Percentiles rank a stretch among this genome's conserved stretches.
Evolutionary conservation across 2,888 invertebrate species (phyloP).

Genomic region (Folsomia manolachei): DNA sequence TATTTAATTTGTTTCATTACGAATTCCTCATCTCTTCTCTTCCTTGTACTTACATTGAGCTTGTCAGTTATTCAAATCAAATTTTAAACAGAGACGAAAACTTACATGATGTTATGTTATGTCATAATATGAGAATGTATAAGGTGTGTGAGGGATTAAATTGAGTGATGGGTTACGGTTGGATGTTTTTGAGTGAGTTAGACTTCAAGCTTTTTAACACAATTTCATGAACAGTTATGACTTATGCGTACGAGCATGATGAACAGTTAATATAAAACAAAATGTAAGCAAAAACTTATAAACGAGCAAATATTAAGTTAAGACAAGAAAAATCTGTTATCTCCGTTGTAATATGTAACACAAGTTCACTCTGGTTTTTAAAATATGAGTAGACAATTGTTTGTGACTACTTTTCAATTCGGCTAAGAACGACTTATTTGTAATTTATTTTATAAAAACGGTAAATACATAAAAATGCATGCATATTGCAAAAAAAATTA

Average conservation of each 20-base stretch:
- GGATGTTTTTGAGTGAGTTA: neutral
- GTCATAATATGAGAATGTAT: too few species aligned
- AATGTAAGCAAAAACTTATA: neutral
- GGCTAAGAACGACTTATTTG: too few species aligned
- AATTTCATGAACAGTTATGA: slow-evolving; percentile 10
- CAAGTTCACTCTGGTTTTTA: too few species aligned
- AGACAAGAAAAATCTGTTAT: too few species aligned
- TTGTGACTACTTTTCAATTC: too few species aligned
- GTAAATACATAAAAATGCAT: too few species aligned
- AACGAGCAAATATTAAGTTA: neutral
- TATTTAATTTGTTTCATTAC: slow-evolving; percentile 3
- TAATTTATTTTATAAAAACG: too few species aligned
- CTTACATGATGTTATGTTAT: too few species aligned
- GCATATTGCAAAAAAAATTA: slow-evolving; percentile 21
- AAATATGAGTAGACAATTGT: too few species aligned
- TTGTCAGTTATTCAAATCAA: neutral
- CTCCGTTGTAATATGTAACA: too few species aligned
- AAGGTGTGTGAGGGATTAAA: too few species aligned
- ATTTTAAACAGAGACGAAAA: neutral
- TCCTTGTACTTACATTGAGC: neutral
- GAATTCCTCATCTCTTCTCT: neutral
- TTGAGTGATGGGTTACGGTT: too few species aligned
- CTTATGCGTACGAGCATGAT: neutral
- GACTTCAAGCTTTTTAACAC: neutral
- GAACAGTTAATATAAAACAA: neutral